These are phyloP conservation scores for Xylota sylvarum DNA, from an alignment of 2,888 invertebrate species.

Conservation along the genomic window DNA sequence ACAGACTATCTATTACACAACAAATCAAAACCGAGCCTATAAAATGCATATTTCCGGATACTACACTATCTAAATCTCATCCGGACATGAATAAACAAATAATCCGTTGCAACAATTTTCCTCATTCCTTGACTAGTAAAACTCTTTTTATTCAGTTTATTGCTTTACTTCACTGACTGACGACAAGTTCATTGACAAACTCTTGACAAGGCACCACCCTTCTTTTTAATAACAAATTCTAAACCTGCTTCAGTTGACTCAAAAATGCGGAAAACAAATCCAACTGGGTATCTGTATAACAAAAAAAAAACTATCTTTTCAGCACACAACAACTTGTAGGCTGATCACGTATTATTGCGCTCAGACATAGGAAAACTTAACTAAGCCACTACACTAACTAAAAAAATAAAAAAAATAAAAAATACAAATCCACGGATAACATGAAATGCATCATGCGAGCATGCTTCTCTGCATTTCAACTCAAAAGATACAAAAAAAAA, in stretches of 20 bases:
- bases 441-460: slow-evolving; percentile 51
- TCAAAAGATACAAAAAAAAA: not conserved
- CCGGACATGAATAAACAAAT: not conserved
- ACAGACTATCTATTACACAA: too few relatives aligned
- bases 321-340: slow-evolving; percentile 18
- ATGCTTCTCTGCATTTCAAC: slow-evolving; percentile 60
- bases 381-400: slow-evolving; percentile 8
- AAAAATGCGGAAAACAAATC: slow-evolving; percentile 65
- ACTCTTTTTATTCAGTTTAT: not conserved
- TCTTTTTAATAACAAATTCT: slow-evolving; percentile 17
- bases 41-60: not conserved
- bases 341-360: slow-evolving; percentile 56
- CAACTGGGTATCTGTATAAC: slow-evolving; percentile 18
- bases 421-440: slow-evolving; percentile 31
- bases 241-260: slow-evolving; percentile 21
- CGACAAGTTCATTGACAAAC: not conserved
- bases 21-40: too few relatives aligned
- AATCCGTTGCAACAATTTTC: not conserved
- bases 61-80: not conserved
- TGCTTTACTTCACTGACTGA: not conserved
- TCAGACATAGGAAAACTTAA: slow-evolving; percentile 26
- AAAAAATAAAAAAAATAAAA: slow-evolving; percentile 19
- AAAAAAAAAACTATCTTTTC: slow-evolving; percentile 7
- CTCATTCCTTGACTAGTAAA: not conserved
- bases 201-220: not conserved